These are phyloP conservation scores for Malacosoma neustria DNA, from an alignment of 2,888 invertebrate genomes.

Conservation along the genomic window DNA sequence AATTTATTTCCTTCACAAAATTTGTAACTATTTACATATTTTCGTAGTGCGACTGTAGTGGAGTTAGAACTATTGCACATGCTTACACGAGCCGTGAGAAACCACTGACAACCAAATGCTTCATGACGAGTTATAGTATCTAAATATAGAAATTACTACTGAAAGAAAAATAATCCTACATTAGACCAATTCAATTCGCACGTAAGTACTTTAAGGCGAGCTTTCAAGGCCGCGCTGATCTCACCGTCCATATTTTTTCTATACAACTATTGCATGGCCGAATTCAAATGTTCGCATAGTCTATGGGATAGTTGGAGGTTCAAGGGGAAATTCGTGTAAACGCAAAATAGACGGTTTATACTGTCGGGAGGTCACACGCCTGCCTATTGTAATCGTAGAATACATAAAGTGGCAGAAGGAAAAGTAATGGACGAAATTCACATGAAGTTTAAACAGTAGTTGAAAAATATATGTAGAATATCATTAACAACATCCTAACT, in stretches of 20 bases:
- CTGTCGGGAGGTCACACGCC: constrained; percentile 29
- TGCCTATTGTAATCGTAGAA: constrained; percentile 24
- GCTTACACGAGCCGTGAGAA: background rate
- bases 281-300: constrained; percentile 25
- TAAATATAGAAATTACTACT: background rate
- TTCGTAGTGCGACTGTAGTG: background rate
- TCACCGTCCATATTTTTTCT: constrained; percentile 57
- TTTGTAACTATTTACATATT: background rate
- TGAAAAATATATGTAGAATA: too few species aligned
- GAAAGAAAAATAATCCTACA: background rate
- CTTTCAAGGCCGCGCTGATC: constrained; percentile 61
- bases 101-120: background rate
- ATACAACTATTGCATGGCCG: constrained; percentile 36
- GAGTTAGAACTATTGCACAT: background rate
- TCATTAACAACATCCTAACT: too few species aligned
- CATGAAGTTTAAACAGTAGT: too few species aligned
- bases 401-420: background rate
- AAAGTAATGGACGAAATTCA: too few species aligned
- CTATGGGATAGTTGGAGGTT: constrained; percentile 12
- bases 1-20: too few species aligned
- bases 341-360: constrained; percentile 25
- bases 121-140: background rate
- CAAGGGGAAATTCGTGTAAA: constrained; percentile 7
- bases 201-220: constrained; percentile 27
- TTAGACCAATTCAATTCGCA: constrained; percentile 39